Percentiles rank a stretch among this genome's conserved stretches.
Conservation (phyloP, 2,797 vertebrate genomes). For the Chloroceryle inda region DNA sequence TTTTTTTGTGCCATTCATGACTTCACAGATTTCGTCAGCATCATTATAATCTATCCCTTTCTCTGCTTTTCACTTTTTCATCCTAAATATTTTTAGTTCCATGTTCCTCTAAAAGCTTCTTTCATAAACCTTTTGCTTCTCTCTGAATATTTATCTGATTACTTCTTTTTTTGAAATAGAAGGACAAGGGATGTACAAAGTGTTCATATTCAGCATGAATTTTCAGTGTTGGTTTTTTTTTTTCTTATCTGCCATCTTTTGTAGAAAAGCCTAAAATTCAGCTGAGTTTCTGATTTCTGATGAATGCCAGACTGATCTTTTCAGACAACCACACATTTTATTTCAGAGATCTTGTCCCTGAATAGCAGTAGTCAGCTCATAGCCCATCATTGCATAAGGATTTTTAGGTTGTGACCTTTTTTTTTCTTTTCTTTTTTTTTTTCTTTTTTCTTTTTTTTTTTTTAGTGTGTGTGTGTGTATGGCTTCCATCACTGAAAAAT, state of each 20-base stretch:
- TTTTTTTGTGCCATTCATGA: background rate
- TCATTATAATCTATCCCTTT: background rate
- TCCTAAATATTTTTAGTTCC: background rate
- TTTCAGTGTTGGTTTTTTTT: background rate
- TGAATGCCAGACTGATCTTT: background rate
- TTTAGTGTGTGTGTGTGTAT: background rate
- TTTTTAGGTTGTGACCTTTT: background rate
- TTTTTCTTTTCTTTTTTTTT: no score
- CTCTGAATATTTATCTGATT: background rate
- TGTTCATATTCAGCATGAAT: background rate
- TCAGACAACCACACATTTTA: background rate
- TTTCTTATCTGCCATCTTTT: background rate
- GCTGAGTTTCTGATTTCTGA: background rate
- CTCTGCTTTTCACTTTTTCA: background rate
- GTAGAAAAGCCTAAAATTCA: background rate
- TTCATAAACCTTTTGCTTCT: background rate
- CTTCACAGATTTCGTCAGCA: background rate
- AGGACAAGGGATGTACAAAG: background rate
- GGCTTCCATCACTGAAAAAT: background rate
- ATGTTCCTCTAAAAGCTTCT: background rate
- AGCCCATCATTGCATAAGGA: background rate
- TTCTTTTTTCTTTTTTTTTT: no score
- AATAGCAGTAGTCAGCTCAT: background rate
- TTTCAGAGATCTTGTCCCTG: background rate
- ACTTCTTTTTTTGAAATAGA: background rate